Base-by-base conservation (phyloP, 2,888 invertebrate species). In the Brachypterus glaber region DNA sequence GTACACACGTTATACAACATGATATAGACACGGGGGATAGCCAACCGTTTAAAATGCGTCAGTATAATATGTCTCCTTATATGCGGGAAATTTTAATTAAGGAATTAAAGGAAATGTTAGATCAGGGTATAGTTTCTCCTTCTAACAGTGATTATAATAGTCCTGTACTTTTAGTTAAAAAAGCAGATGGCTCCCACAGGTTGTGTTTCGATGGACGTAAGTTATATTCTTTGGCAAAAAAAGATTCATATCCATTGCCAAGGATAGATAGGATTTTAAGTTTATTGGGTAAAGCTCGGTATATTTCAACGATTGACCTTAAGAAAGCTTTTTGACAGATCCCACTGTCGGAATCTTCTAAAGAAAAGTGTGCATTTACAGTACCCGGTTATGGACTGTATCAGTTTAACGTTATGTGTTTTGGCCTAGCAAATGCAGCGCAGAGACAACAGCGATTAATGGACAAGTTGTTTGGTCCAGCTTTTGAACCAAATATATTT, bases 81-180 rank as follows among this genome's bases (percentile, higher is more conserved):
- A n/a, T n/a, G n/a, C n/a, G n/a, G n/a, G n/a, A n/a, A n/a, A n/a
- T n/a, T n/a, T n/a, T n/a, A n/a, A n/a, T n/a, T n/a, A n/a, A n/a
- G n/a, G n/a, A n/a, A n/a, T n/a, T n/a, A n/a, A n/a, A n/a, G n/a
- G n/a, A 34, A 26, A 46, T 44, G 44, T 15, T 46, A 5, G 13
- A 34, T 3, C 21, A 41, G 9, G 38, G 33, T 12, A 44, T 44
- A 13, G 16, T 43, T 1, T 37, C 39, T 11, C 37, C 33, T 9
- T 39, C 41, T 11, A 16, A 32, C 2, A 39, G 44, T 29, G 37
- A 38, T 14, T 43, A 18, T n/a, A 24, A 21, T 26, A 34, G 31
- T 27, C 41, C 44, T 17, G 38, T 44, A 1, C 29, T 46, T 8
- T 30, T 42, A n/a, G 42, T 42, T 5, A 42, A 46, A 26, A 46